Base-by-base conservation (phyloP, 2,113 vertebrate species). In the Lagopus muta region DNA sequence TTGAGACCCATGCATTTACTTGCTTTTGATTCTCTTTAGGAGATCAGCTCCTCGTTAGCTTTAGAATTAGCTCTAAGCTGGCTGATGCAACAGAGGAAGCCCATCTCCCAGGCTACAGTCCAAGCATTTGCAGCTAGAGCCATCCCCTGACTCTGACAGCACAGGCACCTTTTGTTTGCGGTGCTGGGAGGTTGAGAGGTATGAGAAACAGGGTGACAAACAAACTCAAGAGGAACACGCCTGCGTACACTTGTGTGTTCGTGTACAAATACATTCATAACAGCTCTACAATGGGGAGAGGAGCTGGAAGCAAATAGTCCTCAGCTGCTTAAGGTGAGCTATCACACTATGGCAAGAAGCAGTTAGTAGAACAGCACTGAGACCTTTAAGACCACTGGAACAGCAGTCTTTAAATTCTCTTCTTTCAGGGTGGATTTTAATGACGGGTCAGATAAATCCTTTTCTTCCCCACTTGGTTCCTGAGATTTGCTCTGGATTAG, bases 401-500 rank as follows among this genome's bases (percentile, higher is more conserved):
- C 91, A 97, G 97, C 32, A 96, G 96, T 84, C 95, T 96, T 97
- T 96, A 97, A 89, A 93, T 12, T 94, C 69, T 94, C 97, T 96
- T 97, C 97, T 80, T 96, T 97, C 92, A 78, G 93, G 82, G 88
- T 95, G 88, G 93, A 43, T 91, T 96, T 97, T 85, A 97, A 88
- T 94, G 97, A 95, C 75, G 97, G 95, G 82, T 86, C 93, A 97
- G 87, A 96, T 83, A 96, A 83, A 96, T 71, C 94, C 96, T 96
- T 97, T 87, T 98, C 97, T 97, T 97, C 96, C 97, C 93, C 97
- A 96, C 86, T 69, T 84, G 93, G 96, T 60, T 97, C 96, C 96
- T 95, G 92, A 97, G 97, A 93, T 97, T 98, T 98, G 97, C 94
- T 98, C 98, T 98, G 97, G 96, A 98, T 98, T 96, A 97, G 97